These are phyloP conservation scores for Leptura quadrifasciata DNA, from an alignment of 2,888 invertebrate species.

Conservation along the genomic window DNA sequence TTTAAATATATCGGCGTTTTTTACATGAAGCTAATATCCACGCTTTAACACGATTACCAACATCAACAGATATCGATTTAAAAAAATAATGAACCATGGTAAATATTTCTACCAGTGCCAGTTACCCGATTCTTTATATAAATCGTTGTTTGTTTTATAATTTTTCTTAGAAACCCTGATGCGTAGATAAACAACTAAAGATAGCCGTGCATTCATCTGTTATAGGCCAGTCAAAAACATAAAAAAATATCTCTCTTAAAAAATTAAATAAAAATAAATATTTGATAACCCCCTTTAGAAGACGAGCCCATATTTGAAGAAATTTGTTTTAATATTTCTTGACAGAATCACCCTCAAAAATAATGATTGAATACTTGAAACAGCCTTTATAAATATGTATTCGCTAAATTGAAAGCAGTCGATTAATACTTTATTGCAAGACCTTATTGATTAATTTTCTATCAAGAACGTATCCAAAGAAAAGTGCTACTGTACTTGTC, in stretches of 20 bases:
- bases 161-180: conserved; percentile 23
- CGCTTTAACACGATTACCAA: conserved; percentile 33
- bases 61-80: conserved; percentile 27
- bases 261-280: too few relatives aligned
- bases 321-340: too few relatives aligned
- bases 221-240: too few relatives aligned
- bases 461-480: neutral
- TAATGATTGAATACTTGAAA: too few relatives aligned
- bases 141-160: conserved; percentile 29
- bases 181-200: neutral
- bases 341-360: too few relatives aligned
- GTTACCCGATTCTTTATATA: conserved; percentile 9
- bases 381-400: conserved; percentile 20
- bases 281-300: too few relatives aligned
- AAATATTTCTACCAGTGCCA: conserved; percentile 9
- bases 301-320: too few relatives aligned
- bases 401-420: conserved; percentile 16
- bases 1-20: conserved; percentile 1
- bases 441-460: neutral
- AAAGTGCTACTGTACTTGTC: too few relatives aligned
- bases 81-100: conserved; percentile 35
- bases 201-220: too few relatives aligned
- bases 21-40: conserved; percentile 14
- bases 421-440: conserved; percentile 2
- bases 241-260: too few relatives aligned